Evolutionary conservation across 2,888 invertebrate species (phyloP), one percentile per base, ranked within the genome.

Genomic region (Neuroscelio doddi): DNA sequence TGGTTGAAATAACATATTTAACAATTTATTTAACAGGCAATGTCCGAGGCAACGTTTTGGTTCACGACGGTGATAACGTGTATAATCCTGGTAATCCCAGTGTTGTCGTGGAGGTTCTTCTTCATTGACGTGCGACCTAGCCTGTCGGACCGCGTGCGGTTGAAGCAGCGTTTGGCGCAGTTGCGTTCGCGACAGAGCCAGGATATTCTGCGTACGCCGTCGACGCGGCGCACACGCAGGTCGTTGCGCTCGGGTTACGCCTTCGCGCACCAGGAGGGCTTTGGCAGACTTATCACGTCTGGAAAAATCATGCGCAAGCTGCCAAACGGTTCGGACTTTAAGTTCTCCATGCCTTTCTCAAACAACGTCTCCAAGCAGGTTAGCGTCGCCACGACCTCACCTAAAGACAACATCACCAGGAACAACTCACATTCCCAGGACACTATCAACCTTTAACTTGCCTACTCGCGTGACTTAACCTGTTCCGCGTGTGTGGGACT

Each of bases 181-280:
- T 87, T 89, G 72, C 87, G 91, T 45, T 89, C 90, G 3, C 87
- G 91, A 38, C 90, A 91, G 72, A 93, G 92, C 68, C 91, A 92
- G 72, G 92, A 93, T 78, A 91, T 93, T 52, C 87, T 93, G 62
- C 90, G 95, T 71, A 94, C 95, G 66, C 93, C 96, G 24, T 95
- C 96, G 44, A 93, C 96, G 0, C 89, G 96, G 59, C 90, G 96
- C 76, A 95, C 95, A 61, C 89, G 98, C 29, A 91, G 96, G 76
- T 97, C 96, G 24, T 90, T 98, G 68, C 92, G 98, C 56, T 97
- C 97, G 8, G 98, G 98, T 55, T 97, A 99, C 86, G 98, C 98
- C 7, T 99, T 99, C 87, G 96, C 98, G 56, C 98, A 99, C 87
- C 96, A 97, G 81, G 95, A 96, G 88, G 97, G 97, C 75, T 98